Percentiles rank a stretch among this genome's conserved stretches.
These are phyloP conservation scores for Thereva nobilitata DNA, from an alignment of 2,888 invertebrate genomes.

Conservation along the genomic window DNA sequence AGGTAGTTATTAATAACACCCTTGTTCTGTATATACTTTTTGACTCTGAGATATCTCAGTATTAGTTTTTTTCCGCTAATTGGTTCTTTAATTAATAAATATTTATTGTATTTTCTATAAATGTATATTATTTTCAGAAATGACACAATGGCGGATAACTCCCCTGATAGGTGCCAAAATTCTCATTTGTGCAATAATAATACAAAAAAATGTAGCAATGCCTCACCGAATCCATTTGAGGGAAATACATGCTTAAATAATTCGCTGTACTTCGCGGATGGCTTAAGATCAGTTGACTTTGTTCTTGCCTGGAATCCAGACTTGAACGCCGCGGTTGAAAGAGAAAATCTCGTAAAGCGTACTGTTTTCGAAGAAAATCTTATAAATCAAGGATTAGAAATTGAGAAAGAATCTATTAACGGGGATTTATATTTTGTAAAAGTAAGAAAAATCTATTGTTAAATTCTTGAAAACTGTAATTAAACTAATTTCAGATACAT, in stretches of 20 bases:
- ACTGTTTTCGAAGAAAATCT: conserved; percentile 73
- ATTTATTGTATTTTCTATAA: conserved; percentile 4
- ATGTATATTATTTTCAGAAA: conserved; percentile 1
- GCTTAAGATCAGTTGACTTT: conserved; percentile 74
- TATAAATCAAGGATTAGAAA: conserved; percentile 71
- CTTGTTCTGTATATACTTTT: no score
- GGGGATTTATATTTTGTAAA: conserved; percentile 79
- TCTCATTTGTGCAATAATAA: conserved; percentile 30
- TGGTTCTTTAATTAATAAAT: neutral
- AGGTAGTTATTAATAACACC: no score
- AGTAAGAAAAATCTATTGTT: conserved; percentile 53
- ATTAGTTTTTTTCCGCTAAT: neutral
- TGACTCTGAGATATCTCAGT: no score
- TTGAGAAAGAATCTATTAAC: conserved; percentile 72
- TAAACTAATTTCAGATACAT: conserved; percentile 68
- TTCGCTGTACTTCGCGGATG: conserved; percentile 72
- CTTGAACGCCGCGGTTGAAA: conserved; percentile 58
- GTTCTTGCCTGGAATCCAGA: conserved; percentile 76
- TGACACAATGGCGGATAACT: conserved; percentile 23
- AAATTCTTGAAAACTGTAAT: neutral
- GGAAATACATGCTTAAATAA: conserved; percentile 43
- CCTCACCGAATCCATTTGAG: conserved; percentile 41
- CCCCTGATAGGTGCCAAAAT: conserved; percentile 25
- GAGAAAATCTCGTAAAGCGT: conserved; percentile 60
- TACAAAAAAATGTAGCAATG: conserved; percentile 28